Evolutionary conservation across 2,113 vertebrate genomes (phyloP).

Genomic region (Leptobrachium ailaonicum): DNA sequence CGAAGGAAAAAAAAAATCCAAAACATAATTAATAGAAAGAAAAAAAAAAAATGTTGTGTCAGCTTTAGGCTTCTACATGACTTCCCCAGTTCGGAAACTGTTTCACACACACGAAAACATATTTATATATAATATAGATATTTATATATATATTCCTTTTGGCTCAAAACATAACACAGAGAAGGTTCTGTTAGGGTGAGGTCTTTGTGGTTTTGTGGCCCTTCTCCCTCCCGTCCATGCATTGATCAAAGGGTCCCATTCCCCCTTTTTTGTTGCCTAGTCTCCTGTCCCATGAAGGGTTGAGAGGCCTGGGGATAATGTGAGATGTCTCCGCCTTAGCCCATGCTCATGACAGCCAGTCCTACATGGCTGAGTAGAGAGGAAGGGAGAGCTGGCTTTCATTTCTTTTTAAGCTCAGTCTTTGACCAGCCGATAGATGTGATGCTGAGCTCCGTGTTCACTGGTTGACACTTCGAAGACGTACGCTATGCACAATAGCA

Average conservation of each 20-base stretch:
- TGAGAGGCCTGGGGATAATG: conserved; percentile 21
- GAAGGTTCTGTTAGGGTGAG: conserved; percentile 45
- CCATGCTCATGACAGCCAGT: conserved; percentile 19
- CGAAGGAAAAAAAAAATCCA: conserved; percentile 21
- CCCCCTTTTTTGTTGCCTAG: conserved; percentile 3
- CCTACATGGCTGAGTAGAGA: conserved; percentile 31
- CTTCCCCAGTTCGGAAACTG: conserved; percentile 36
- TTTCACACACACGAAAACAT: conserved; percentile 46
- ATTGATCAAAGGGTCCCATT: conserved; percentile 30
- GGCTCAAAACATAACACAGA: conserved; percentile 51
- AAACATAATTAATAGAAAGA: not conserved
- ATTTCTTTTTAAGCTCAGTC: conserved; percentile 40
- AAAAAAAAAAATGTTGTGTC: conserved; percentile 27
- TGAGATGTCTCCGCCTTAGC: conserved; percentile 10
- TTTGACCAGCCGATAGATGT: conserved; percentile 64
- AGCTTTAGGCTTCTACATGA: conserved; percentile 31
- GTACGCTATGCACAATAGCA: conserved; percentile 66
- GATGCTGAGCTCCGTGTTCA: conserved; percentile 66
- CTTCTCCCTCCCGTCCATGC: conserved; percentile 36
- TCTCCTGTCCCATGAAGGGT: conserved; percentile 23
- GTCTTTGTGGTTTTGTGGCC: conserved; percentile 46
- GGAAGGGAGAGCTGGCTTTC: conserved; percentile 25
- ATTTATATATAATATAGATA: conserved; percentile 47
- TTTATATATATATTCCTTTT: conserved; percentile 50
- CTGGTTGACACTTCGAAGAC: conserved; percentile 71